Evolutionary conservation across 35 echinoderm and acorn worm genomes (phyloP).

Genomic region (Apostichopus californicus): DNA sequence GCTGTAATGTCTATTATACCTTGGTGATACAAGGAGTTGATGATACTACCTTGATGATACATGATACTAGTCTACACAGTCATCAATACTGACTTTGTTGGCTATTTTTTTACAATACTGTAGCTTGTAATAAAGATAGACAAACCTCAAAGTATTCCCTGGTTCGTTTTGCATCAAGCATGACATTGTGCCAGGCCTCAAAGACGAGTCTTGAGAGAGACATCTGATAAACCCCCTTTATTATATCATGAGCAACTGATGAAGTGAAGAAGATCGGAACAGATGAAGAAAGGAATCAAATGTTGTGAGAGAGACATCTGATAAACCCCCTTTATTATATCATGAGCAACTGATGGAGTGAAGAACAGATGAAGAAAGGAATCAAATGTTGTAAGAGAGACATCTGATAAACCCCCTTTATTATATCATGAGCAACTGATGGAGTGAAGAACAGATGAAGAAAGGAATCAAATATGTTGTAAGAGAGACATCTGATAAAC

Average conservation of each 20-base stretch:
- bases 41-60: too few species aligned
- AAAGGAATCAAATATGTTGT: too few species aligned
- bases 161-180: constrained; percentile 92
- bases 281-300: too few species aligned
- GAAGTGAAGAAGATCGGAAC: background rate
- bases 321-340: constrained; percentile 84
- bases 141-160: constrained; percentile 99
- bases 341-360: constrained; percentile 66
- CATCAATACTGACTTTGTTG: too few species aligned
- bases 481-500: constrained; percentile 83
- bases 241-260: constrained; percentile 85
- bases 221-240: constrained; percentile 74
- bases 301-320: constrained; percentile 65
- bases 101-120: too few species aligned
- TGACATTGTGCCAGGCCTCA: constrained; percentile 99
- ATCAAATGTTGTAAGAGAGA: constrained; percentile 63
- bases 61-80: too few species aligned
- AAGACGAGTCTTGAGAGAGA: constrained; percentile 90
- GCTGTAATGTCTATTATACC: too few species aligned
- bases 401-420: constrained; percentile 74
- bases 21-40: too few species aligned
- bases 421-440: constrained; percentile 85
- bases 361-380: too few species aligned
- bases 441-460: background rate
- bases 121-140: too few species aligned